A percentile compares a stretch with the other conserved stretches of the same genome.
These are phyloP conservation scores for Drosophila monieri DNA, from an alignment of 2,888 invertebrate species.

Conservation along the genomic window DNA sequence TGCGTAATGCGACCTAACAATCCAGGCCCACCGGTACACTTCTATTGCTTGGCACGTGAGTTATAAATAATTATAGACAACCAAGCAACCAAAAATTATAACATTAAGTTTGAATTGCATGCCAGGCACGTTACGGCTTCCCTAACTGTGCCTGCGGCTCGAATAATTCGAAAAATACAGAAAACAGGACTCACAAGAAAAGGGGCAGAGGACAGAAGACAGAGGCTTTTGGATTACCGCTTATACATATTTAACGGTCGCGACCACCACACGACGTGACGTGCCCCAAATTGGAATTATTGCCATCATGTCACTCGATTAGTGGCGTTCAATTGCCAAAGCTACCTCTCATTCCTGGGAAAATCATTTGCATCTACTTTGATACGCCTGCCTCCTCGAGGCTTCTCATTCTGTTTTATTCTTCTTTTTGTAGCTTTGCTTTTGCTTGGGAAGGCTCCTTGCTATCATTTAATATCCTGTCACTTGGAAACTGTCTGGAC, in stretches of 20 bases:
- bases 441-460: constrained; percentile 19
- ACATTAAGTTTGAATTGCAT: constrained; percentile 44
- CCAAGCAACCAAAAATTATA: constrained; percentile 55
- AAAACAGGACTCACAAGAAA: constrained; percentile 22
- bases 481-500: constrained; percentile 56
- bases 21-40: constrained; percentile 17
- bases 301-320: constrained; percentile 74
- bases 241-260: constrained; percentile 66
- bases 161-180: constrained; percentile 16
- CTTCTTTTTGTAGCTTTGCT: constrained; percentile 11
- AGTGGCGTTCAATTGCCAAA: constrained; percentile 75
- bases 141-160: constrained; percentile 18
- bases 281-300: constrained; percentile 75
- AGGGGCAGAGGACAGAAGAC: constrained; percentile 27
- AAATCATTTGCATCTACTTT: constrained; percentile 32
- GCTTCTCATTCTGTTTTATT: constrained; percentile 7
- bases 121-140: constrained; percentile 60
- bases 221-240: constrained; percentile 8
- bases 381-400: constrained; percentile 19
- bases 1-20: constrained; percentile 53
- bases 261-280: constrained; percentile 47
- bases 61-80: constrained; percentile 73
- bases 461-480: constrained; percentile 80
- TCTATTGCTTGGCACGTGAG: constrained; percentile 58
- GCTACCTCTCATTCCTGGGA: constrained; percentile 24